phyloP scores from a whole-genome alignment of 2,888 invertebrate species.

The Drosophila formosana region DNA sequence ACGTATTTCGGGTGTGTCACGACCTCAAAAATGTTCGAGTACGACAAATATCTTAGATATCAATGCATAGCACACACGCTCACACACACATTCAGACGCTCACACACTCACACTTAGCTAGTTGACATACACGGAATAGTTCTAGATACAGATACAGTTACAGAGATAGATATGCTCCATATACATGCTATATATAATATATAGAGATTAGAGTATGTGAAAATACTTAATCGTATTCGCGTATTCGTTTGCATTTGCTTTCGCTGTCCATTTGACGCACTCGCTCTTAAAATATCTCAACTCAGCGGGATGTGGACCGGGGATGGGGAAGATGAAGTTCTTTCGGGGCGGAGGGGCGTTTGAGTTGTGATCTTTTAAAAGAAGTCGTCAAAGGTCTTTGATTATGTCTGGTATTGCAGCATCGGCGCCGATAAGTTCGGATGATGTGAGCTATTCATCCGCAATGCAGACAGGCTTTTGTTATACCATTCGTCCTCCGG shows the following conservation, averaged over 20 bases:
- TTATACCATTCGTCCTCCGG: constrained; percentile 99
- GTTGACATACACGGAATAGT: constrained; percentile 41
- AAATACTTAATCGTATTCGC: constrained; percentile 15
- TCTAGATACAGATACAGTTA: constrained; percentile 53
- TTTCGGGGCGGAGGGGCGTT: not conserved
- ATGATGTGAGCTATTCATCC: constrained; percentile 98
- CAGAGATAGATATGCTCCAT: constrained; percentile 26
- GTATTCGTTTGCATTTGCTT: constrained; percentile 6
- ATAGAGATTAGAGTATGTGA: constrained; percentile 7
- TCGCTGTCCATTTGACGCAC: constrained; percentile 67
- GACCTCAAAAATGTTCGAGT: constrained; percentile 26
- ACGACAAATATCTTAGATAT: constrained; percentile 45
- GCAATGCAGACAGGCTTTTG: constrained; percentile 97
- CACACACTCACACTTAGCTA: constrained; percentile 29
- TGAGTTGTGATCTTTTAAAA: constrained; percentile 82
- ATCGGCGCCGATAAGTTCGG: constrained; percentile 98
- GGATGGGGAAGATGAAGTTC: not conserved
- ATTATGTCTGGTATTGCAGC: constrained; percentile 99
- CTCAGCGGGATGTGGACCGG: constrained; percentile 18
- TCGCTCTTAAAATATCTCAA: constrained; percentile 60
- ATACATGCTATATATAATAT: constrained; percentile 9
- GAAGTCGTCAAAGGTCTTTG: constrained; percentile 86
- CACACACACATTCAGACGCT: constrained; percentile 7
- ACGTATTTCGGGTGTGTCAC: constrained; percentile 23
- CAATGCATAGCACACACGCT: constrained; percentile 10